Percentiles rank a stretch among this genome's conserved stretches.
These are phyloP conservation scores for Drosophila pegasa DNA, from an alignment of 2,888 invertebrate species.

Conservation along the genomic window DNA sequence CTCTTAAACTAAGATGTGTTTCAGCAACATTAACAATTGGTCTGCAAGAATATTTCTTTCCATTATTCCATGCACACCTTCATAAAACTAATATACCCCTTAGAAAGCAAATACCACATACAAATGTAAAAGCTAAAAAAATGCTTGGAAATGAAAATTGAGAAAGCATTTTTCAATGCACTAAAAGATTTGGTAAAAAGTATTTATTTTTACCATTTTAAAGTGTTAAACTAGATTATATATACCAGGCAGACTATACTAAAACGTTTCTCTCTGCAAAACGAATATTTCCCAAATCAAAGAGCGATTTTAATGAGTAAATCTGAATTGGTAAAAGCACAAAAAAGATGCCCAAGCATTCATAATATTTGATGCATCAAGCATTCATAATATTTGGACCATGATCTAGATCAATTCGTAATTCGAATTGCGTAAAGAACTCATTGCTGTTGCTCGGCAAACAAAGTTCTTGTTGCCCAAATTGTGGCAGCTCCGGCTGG, in stretches of 20 bases:
- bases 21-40: no score
- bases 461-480: slow-evolving; percentile 35
- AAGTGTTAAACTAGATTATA: background rate
- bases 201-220: no score
- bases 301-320: background rate
- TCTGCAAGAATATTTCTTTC: no score
- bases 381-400: background rate
- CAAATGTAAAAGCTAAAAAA: background rate
- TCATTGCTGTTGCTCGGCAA: slow-evolving; percentile 35
- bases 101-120: background rate
- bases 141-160: background rate
- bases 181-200: background rate
- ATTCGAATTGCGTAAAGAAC: slow-evolving; percentile 37
- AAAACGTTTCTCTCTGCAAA: no score
- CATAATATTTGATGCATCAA: background rate
- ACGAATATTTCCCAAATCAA: background rate
- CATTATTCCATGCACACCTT: no score
- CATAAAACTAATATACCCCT: background rate
- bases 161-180: background rate
- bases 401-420: slow-evolving; percentile 15
- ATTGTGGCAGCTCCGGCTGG: slow-evolving; percentile 30
- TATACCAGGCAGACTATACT: background rate
- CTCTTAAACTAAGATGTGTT: no score
- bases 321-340: background rate
- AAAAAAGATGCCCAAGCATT: background rate